Percentiles rank a stretch among this genome's conserved stretches.
Evolutionary conservation across 2,113 vertebrate species (phyloP).

Genomic region (Microcebus ravelobensis): DNA sequence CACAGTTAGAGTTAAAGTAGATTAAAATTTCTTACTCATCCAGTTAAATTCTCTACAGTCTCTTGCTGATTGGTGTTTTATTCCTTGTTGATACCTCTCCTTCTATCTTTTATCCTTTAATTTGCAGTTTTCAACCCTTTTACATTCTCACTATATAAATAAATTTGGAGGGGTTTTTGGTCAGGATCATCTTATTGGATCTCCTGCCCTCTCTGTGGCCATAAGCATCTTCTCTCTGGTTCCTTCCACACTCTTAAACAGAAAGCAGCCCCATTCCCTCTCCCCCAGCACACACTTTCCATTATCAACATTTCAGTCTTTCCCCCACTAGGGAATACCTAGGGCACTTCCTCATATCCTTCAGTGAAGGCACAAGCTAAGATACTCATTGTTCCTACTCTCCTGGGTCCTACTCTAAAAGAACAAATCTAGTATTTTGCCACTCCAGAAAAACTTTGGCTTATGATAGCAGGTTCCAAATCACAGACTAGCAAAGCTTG

Average conservation of each 20-base stretch:
- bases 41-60: background rate
- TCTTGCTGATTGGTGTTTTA: background rate
- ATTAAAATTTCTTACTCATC: background rate
- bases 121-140: background rate
- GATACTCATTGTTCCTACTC: background rate
- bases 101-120: background rate
- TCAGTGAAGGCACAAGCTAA: background rate
- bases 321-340: background rate
- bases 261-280: background rate
- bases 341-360: background rate
- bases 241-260: background rate
- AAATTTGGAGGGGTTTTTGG: background rate
- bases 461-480: background rate
- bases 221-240: background rate
- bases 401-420: background rate
- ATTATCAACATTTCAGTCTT: background rate
- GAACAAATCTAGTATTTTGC: background rate
- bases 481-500: background rate
- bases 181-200: background rate
- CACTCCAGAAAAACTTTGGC: background rate
- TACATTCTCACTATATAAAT: background rate
- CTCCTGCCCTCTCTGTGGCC: background rate
- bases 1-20: background rate
- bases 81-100: background rate
- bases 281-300: background rate